Evolutionary conservation across 2,113 vertebrate species (phyloP).

Genomic region (Opisthocomus hoazin): DNA sequence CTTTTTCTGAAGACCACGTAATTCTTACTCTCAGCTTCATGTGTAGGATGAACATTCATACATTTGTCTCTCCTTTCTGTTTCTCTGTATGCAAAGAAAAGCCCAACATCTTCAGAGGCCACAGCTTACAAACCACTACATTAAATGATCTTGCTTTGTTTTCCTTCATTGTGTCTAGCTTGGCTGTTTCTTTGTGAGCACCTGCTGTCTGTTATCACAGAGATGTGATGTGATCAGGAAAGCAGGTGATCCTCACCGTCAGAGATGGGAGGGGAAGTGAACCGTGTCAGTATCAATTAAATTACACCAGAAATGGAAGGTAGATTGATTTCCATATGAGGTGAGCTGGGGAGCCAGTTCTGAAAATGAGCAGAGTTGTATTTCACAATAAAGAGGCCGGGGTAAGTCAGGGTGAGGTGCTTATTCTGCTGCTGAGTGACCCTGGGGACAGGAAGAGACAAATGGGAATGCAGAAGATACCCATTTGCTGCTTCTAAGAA

Average conservation of each 20-base stretch:
- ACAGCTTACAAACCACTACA: not conserved
- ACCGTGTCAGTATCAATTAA: not conserved
- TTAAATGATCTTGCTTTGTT: not conserved
- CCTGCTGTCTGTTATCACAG: not conserved
- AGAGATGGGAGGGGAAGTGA: not conserved
- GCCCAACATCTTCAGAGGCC: not conserved
- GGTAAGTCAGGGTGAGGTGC: not conserved
- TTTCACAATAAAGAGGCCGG: not conserved
- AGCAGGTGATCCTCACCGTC: not conserved
- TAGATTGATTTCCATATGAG: not conserved
- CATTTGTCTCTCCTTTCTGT: not conserved
- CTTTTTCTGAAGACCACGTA: not conserved
- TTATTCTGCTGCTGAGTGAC: not conserved
- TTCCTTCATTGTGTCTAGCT: not conserved
- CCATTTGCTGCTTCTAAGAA: not conserved
- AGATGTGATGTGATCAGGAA: not conserved
- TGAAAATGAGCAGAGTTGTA: not conserved
- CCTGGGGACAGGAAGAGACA: not conserved
- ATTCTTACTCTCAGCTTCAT: not conserved
- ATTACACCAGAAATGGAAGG: not conserved
- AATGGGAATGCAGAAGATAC: not conserved
- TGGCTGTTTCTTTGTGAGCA: not conserved
- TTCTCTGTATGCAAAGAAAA: not conserved
- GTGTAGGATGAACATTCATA: not conserved
- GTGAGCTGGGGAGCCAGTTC: slow-evolving; percentile 35